Evolutionary conservation across 2,888 invertebrate genomes (phyloP), one percentile per base, ranked within the genome.

Genomic region (Drepana falcataria): DNA sequence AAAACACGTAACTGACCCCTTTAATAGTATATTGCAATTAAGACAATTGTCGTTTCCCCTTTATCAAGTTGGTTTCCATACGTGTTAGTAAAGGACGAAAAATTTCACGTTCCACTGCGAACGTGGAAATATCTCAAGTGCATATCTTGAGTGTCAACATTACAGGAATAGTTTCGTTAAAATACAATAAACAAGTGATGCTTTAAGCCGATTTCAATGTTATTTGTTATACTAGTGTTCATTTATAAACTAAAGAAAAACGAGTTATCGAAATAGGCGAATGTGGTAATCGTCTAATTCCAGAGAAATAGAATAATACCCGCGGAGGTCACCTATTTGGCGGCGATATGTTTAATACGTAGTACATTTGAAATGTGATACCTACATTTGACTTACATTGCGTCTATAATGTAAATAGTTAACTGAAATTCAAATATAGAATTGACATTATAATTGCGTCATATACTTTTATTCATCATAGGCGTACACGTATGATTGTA

Each of bases 251-350:
- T 70, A 65, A 68, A 68, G 74, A 83, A 83, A 83, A 83, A 83
- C 72, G 75, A 59, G 59, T 71, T 72, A 79, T 81, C 63, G 73
- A 76, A 83, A 81, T 72, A 75, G 73, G 73, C 67, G 65, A 72
- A 76, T 86, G 83, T 77, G 81, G 87, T 83, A 87, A 86, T 83
- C 68, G 68, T 81, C 83, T 86, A 86, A 85, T 81, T 85, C 77
- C 74, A 83, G 85, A 79, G 79, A 81, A 81, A 83, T 81, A 75
- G 75, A 80, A 81, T 83, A 76, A 79, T 77, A 69, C 68, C 48
- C 52, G 58, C 61, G 76, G 80, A 83, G 85, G 81, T 83, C 83
- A 71, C 62, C 55, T 58, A 61, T 60, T 74, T 77, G 76, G 76
- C 73, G 60, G 57, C 58, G 63, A 60, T 64, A 63, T 53, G 58